Conservation (phyloP, 2,888 invertebrate species). For the Petrolisthes cinctipes region DNA sequence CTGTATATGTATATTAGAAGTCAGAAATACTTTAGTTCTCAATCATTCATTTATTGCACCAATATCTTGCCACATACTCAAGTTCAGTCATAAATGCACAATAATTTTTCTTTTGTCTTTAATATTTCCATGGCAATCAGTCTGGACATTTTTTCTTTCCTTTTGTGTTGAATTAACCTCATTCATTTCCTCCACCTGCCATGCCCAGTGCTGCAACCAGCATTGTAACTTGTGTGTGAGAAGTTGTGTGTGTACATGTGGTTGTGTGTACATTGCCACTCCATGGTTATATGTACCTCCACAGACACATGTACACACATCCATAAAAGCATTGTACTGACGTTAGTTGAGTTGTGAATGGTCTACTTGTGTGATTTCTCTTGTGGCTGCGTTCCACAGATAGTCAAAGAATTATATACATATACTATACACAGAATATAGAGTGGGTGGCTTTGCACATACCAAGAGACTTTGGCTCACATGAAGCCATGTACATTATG, state of each 20-base stretch:
- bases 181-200: not conserved
- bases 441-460: no score
- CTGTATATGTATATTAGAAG: no score
- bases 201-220: not conserved
- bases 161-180: no score
- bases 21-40: no score
- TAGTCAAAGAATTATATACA: not conserved
- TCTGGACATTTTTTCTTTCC: no score
- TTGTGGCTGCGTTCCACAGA: not conserved
- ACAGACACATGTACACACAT: not conserved
- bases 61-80: no score
- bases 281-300: not conserved
- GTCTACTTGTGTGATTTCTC: conserved; percentile 18
- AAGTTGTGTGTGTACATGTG: not conserved
- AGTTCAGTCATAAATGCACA: no score
- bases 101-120: no score
- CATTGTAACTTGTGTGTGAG: conserved; percentile 3
- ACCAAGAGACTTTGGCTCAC: no score
- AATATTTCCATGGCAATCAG: no score
- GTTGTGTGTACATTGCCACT: not conserved
- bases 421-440: not conserved
- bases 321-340: not conserved
- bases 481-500: no score
- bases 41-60: no score
- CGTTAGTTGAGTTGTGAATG: conserved; percentile 15